Evolutionary conservation across 2,797 vertebrate species (phyloP).

Genomic region (Hemitrygon akajei): DNA sequence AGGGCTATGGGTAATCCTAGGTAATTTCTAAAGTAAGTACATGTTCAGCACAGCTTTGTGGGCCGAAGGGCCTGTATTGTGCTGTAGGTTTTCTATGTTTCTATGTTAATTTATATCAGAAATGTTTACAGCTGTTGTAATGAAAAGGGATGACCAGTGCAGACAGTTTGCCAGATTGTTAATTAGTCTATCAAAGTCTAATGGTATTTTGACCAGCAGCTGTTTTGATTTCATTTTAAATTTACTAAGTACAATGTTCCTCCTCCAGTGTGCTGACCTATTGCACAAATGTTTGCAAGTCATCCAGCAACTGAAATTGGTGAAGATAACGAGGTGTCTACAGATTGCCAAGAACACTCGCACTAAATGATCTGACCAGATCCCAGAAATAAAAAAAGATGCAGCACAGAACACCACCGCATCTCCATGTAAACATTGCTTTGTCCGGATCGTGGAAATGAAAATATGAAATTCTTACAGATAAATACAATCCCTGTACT

Average conservation of each 20-base stretch:
- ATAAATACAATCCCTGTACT: not conserved
- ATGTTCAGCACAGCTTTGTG: too few species aligned
- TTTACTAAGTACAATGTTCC: not conserved
- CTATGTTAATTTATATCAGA: not conserved
- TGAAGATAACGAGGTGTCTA: not conserved
- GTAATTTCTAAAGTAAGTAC: too few species aligned
- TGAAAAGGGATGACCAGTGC: constrained; percentile 10
- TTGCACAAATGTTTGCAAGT: not conserved
- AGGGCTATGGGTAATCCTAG: too few species aligned
- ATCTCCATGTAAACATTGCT: not conserved
- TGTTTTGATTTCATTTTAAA: constrained; percentile 12
- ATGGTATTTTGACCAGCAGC: constrained; percentile 7
- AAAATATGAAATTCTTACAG: not conserved
- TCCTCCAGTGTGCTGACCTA: constrained; percentile 9
- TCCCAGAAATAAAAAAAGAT: not conserved
- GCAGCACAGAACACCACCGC: not conserved
- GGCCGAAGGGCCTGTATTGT: too few species aligned
- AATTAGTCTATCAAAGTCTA: constrained; percentile 10
- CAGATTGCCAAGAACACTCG: not conserved
- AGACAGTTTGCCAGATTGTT: not conserved
- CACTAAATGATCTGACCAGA: not conserved
- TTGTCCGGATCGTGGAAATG: not conserved
- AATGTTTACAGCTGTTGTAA: constrained; percentile 3
- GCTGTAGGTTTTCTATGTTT: too few species aligned
- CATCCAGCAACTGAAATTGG: not conserved